A percentile compares a stretch with the other conserved stretches of the same genome.
Evolutionary conservation across 2,888 invertebrate genomes (phyloP).

Genomic region (Macrophya annulata): DNA sequence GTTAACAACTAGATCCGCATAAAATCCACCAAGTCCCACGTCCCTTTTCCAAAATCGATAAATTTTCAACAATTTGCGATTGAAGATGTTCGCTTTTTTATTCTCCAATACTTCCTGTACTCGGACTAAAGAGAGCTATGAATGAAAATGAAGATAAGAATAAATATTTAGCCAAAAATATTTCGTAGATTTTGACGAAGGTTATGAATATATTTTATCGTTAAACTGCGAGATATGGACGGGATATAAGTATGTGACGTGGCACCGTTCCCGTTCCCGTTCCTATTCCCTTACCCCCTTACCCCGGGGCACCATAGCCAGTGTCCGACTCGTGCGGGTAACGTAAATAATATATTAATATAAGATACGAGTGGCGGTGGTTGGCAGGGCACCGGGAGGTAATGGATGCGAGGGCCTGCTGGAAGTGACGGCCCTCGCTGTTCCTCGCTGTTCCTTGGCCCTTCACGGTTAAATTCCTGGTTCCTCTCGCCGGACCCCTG

Average conservation of each 20-base stretch:
- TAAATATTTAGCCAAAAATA: not conserved
- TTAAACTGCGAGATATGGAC: not conserved
- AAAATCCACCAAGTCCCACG: not conserved
- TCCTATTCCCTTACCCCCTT: slow-evolving; percentile 3
- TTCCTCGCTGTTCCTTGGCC: slow-evolving; percentile 76
- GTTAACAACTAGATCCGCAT: not conserved
- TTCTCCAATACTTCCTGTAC: not conserved
- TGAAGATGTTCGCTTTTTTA: not conserved
- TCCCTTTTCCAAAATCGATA: not conserved
- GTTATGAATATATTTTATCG: slow-evolving; percentile 20
- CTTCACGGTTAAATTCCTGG: slow-evolving; percentile 80
- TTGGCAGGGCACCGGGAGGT: slow-evolving; percentile 79
- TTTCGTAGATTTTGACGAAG: not conserved
- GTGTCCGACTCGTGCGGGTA: slow-evolving; percentile 58
- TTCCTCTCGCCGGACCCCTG: slow-evolving; percentile 83
- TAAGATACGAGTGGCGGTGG: slow-evolving; percentile 77
- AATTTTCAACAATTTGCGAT: not conserved
- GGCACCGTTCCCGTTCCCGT: slow-evolving; percentile 20
- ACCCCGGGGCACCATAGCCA: not conserved
- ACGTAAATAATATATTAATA: slow-evolving; percentile 79
- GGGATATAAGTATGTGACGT: slow-evolving; percentile 36
- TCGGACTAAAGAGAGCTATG: too few species aligned
- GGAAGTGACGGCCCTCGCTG: slow-evolving; percentile 77
- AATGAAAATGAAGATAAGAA: not conserved
- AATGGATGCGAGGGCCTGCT: slow-evolving; percentile 78